These are phyloP conservation scores for Nebria brevicollis DNA, from an alignment of 2,888 invertebrate genomes.

Conservation along the genomic window DNA sequence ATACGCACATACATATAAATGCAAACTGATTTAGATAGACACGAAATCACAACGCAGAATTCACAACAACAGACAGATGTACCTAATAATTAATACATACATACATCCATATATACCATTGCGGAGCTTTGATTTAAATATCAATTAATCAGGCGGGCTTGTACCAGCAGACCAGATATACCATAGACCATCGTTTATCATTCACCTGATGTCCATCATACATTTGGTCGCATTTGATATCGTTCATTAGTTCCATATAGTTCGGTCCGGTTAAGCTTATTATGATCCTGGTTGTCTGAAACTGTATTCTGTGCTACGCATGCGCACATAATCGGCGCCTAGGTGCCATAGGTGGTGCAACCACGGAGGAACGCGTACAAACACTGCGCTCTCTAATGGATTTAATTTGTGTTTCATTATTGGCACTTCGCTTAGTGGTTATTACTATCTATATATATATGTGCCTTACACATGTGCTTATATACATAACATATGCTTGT, in stretches of 20 bases:
- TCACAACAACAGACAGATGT: neutral
- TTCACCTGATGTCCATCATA: conserved; percentile 7
- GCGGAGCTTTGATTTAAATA: conserved; percentile 30
- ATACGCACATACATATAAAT: no score
- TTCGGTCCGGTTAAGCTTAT: conserved; percentile 41
- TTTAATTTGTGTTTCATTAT: conserved; percentile 27
- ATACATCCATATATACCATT: neutral
- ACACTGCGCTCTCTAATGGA: conserved; percentile 14
- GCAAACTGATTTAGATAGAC: no score
- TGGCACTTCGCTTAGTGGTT: conserved; percentile 24
- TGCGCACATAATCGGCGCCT: conserved; percentile 9
- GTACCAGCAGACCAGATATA: no score
- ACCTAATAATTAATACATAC: conserved; percentile 18
- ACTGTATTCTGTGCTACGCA: conserved; percentile 7
- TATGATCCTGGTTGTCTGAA: conserved; percentile 41
- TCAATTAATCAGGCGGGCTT: conserved; percentile 25
- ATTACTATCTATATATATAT: neutral
- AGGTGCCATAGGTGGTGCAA: neutral
- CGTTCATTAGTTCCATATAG: conserved; percentile 40
- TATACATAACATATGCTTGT: no score
- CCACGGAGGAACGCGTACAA: neutral
- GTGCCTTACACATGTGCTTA: neutral
- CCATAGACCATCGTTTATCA: neutral
- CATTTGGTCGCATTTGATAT: conserved; percentile 26
- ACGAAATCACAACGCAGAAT: neutral